These are phyloP conservation scores for Formica aserva DNA, from an alignment of 2,888 invertebrate species.

Conservation along the genomic window DNA sequence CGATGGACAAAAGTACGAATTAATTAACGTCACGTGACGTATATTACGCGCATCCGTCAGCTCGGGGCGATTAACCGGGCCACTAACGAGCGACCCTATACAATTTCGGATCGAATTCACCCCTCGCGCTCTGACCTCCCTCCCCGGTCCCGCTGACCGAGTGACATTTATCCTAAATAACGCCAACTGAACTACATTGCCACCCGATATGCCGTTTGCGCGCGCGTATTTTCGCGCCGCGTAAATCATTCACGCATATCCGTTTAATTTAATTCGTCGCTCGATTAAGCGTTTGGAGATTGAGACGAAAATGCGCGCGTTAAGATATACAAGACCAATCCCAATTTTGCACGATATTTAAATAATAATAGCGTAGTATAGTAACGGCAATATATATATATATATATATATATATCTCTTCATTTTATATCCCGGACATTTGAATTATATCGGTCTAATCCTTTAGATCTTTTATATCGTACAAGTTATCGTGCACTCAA, in stretches of 20 bases:
- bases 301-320: slow-evolving; percentile 18
- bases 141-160: slow-evolving; percentile 73
- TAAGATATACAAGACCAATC: neutral
- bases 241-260: slow-evolving; percentile 66
- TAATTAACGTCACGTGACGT: slow-evolving; percentile 34
- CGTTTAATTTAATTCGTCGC: slow-evolving; percentile 50
- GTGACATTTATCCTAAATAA: slow-evolving; percentile 77
- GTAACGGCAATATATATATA: neutral
- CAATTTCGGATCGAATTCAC: slow-evolving; percentile 50
- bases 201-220: slow-evolving; percentile 4
- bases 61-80: slow-evolving; percentile 40
- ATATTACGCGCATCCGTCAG: slow-evolving; percentile 11
- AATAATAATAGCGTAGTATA: neutral
- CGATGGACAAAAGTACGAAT: slow-evolving; percentile 20
- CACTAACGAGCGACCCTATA: slow-evolving; percentile 48
- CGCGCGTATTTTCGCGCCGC: slow-evolving; percentile 54
- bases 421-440: neutral
- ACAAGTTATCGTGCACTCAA: neutral
- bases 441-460: neutral
- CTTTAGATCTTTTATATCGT: neutral
- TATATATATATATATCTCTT: neutral
- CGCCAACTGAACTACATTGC: slow-evolving; percentile 65
- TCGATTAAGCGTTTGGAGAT: slow-evolving; percentile 5
- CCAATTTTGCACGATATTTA: neutral
- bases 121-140: slow-evolving; percentile 38